Percentiles rank a stretch among this genome's conserved stretches.
These are phyloP conservation scores for Macrosoma leucophasiata DNA, from an alignment of 2,888 invertebrate genomes.

Conservation along the genomic window DNA sequence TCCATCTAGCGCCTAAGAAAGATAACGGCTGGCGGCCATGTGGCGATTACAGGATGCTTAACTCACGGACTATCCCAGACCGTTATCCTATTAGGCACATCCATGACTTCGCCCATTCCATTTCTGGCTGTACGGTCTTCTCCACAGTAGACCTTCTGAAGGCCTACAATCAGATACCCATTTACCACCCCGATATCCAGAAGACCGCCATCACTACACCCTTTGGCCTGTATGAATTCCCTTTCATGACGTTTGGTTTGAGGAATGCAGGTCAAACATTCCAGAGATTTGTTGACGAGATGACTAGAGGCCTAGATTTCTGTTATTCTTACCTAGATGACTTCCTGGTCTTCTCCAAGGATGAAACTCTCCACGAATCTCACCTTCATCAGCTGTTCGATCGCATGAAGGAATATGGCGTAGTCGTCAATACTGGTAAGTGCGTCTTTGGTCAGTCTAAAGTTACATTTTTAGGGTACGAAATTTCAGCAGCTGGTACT, in stretches of 20 bases:
- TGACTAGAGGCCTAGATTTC: slow-evolving; percentile 19
- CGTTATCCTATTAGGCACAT: slow-evolving; percentile 32
- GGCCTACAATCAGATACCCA: slow-evolving; percentile 47
- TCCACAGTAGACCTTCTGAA: slow-evolving; percentile 20
- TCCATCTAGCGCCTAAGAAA: slow-evolving; percentile 34
- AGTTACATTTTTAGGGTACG: slow-evolving; percentile 18
- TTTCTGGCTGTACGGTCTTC: slow-evolving; percentile 19
- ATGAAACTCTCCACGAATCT: slow-evolving; percentile 12
- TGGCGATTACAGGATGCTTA: slow-evolving; percentile 39
- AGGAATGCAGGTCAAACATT: slow-evolving; percentile 47
- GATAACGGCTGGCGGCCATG: slow-evolving; percentile 24
- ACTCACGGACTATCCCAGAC: slow-evolving; percentile 33
- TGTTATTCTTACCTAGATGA: slow-evolving; percentile 37
- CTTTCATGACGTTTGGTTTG: slow-evolving; percentile 38
- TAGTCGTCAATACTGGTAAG: slow-evolving; percentile 26
- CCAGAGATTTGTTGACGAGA: slow-evolving; percentile 38
- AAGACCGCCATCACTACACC: slow-evolving; percentile 41
- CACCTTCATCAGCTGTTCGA: slow-evolving; percentile 25
- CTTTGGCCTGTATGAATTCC: slow-evolving; percentile 36
- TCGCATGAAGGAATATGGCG: slow-evolving; percentile 23
- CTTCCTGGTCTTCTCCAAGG: slow-evolving; percentile 28
- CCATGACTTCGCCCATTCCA: slow-evolving; percentile 16
- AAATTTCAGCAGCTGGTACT: neutral
- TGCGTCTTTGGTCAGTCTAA: slow-evolving; percentile 25
- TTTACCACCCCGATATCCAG: slow-evolving; percentile 32